phyloP scores from a whole-genome alignment of 2,113 vertebrate species.

The Chunga burmeisteri region DNA sequence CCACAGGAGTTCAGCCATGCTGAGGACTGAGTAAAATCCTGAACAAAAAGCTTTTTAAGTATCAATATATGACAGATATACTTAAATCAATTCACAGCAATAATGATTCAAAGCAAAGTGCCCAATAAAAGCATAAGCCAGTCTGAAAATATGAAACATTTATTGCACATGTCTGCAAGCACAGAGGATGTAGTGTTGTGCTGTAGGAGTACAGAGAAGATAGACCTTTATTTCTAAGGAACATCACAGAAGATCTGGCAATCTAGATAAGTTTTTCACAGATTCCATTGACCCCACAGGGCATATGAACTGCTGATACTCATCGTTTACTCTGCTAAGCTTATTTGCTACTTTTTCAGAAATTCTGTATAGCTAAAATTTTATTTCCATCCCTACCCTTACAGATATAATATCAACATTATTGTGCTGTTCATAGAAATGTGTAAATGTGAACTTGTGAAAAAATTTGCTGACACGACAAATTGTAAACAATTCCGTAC shows the following conservation, averaged over 20 bases:
- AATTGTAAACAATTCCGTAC: not conserved
- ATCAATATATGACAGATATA: not conserved
- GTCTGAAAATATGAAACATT: not conserved
- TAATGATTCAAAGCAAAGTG: not conserved
- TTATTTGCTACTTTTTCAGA: constrained; percentile 27
- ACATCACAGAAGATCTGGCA: constrained; percentile 23
- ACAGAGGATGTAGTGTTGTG: not conserved
- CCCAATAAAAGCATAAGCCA: not conserved
- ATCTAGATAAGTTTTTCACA: constrained; percentile 46
- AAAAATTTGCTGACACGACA: not conserved
- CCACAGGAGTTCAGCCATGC: not conserved
- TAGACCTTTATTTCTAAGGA: constrained; percentile 23
- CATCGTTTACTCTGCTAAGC: not conserved
- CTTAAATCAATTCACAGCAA: not conserved
- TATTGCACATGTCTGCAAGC: not conserved
- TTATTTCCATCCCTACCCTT: not conserved
- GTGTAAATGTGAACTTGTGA: not conserved
- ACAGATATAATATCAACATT: constrained; percentile 5
- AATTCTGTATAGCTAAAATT: not conserved
- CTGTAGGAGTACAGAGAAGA: not conserved
- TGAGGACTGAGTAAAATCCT: not conserved
- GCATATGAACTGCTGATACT: not conserved
- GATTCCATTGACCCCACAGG: constrained; percentile 11
- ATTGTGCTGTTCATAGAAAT: constrained; percentile 17
- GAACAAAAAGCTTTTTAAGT: not conserved